phyloP scores from a whole-genome alignment of 2,113 vertebrate species.

The Anoplopoma fimbria region DNA sequence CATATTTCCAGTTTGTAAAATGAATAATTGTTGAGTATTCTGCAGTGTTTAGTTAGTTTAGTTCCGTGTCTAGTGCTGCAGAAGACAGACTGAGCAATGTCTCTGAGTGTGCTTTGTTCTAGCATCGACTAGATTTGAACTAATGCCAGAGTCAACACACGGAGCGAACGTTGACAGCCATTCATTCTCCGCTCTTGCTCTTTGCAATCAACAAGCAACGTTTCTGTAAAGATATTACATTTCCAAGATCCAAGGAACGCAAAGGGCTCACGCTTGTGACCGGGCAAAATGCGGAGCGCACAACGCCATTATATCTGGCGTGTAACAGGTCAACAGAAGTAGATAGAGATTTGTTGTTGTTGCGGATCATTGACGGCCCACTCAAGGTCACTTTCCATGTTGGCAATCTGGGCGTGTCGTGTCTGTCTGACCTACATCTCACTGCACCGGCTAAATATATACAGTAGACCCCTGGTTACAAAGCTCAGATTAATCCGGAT shows the following conservation, averaged over 20 bases:
- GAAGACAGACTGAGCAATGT: slow-evolving; percentile 63
- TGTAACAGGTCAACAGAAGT: slow-evolving; percentile 55
- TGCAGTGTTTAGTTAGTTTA: slow-evolving; percentile 44
- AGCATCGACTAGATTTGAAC: slow-evolving; percentile 53
- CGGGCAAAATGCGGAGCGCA: not conserved
- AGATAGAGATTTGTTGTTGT: slow-evolving; percentile 60
- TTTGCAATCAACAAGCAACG: slow-evolving; percentile 51
- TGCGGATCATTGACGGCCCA: slow-evolving; percentile 58
- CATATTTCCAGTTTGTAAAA: slow-evolving; percentile 5
- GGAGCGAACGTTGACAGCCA: slow-evolving; percentile 57
- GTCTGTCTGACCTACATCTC: slow-evolving; percentile 79
- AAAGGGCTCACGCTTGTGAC: not conserved
- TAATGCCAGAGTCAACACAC: slow-evolving; percentile 69
- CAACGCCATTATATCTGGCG: slow-evolving; percentile 17
- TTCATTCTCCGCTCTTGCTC: slow-evolving; percentile 52
- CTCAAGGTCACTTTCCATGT: slow-evolving; percentile 76
- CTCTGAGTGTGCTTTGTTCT: slow-evolving; percentile 70
- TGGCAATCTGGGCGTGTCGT: slow-evolving; percentile 70
- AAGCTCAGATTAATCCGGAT: slow-evolving; percentile 76
- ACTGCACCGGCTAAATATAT: slow-evolving; percentile 78
- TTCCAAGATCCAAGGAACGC: slow-evolving; percentile 2
- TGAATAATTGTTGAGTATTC: slow-evolving; percentile 36
- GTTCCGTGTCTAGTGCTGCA: slow-evolving; percentile 38
- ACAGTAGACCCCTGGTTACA: slow-evolving; percentile 75
- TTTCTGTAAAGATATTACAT: slow-evolving; percentile 33